phyloP scores from a whole-genome alignment of 2,888 invertebrate species.

The Chalcis sispes region DNA sequence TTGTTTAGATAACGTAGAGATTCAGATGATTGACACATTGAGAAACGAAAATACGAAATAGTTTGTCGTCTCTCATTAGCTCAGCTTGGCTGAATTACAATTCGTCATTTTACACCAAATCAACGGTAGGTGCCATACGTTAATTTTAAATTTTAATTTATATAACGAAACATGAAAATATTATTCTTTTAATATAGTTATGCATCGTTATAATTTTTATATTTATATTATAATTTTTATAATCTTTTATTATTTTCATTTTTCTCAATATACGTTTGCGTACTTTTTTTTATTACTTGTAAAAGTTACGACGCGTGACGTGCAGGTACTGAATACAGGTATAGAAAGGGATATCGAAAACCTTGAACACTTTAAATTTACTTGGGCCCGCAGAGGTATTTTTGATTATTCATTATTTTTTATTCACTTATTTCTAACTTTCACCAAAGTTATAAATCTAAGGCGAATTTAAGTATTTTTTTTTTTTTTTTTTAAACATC shows the following conservation, averaged over 20 bases:
- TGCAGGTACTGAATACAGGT: too few relatives aligned
- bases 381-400: not conserved
- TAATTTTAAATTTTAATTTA: not conserved
- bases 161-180: not conserved
- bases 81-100: conserved; percentile 1
- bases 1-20: conserved; percentile 67
- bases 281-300: not conserved
- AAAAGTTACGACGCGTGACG: not conserved
- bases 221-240: not conserved
- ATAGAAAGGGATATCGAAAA: not conserved
- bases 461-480: too few relatives aligned
- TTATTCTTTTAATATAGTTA: not conserved
- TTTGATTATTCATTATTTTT: not conserved
- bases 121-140: not conserved
- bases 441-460: not conserved
- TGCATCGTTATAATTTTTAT: not conserved
- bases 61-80: conserved; percentile 56
- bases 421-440: not conserved
- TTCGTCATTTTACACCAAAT: not conserved
- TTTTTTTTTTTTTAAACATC: too few relatives aligned
- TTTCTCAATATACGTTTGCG: not conserved
- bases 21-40: conserved; percentile 66
- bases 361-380: not conserved
- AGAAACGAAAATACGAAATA: conserved; percentile 66
- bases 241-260: not conserved